Conservation (phyloP, 2,113 vertebrate genomes). For the Serinus canaria region DNA sequence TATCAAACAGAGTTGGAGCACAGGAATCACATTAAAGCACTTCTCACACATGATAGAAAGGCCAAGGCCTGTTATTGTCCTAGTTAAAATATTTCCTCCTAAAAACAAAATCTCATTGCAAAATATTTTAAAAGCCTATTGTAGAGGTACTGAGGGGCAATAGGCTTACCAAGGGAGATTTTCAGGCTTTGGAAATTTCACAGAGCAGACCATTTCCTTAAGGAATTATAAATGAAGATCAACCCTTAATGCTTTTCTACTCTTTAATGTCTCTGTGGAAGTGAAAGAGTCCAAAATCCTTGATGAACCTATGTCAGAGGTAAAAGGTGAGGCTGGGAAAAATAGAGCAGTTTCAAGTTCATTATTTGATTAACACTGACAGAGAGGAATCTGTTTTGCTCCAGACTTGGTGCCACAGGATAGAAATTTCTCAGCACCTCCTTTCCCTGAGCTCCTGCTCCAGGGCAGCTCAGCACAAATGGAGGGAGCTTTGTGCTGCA, state of each 20-base stretch:
- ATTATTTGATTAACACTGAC: neutral
- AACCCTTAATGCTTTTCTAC: neutral
- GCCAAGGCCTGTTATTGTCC: neutral
- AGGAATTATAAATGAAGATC: neutral
- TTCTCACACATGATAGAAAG: neutral
- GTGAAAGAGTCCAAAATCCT: neutral
- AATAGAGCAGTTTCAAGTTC: neutral
- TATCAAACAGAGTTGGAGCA: neutral
- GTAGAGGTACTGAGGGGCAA: neutral
- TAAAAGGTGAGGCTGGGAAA: neutral
- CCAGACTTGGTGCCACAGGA: neutral
- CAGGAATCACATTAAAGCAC: neutral
- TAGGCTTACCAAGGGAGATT: neutral
- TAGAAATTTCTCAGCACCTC: neutral
- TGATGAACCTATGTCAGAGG: neutral
- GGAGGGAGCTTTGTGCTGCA: neutral
- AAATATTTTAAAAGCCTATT: neutral
- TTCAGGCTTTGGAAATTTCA: neutral
- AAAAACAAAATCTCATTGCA: neutral
- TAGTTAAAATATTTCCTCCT: neutral
- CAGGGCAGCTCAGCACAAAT: neutral
- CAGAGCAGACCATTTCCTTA: neutral
- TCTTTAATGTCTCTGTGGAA: neutral
- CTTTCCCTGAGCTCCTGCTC: rapidly evolving
- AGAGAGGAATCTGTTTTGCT: neutral